Conservation (phyloP, 2,888 invertebrate genomes). For the Acrobasis repandana region DNA sequence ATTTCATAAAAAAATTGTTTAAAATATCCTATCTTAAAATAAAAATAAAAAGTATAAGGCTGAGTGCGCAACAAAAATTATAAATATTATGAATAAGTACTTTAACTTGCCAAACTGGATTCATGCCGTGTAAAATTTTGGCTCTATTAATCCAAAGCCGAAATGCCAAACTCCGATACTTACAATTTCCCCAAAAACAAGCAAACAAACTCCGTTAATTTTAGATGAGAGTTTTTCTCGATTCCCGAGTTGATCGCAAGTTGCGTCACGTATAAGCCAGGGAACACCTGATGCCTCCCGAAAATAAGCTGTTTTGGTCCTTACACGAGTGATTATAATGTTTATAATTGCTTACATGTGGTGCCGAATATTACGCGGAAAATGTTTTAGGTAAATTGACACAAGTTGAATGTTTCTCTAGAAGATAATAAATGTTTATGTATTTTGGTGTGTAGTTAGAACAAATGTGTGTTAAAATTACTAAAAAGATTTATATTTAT, state of each 20-base stretch:
- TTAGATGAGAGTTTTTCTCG: constrained; percentile 1
- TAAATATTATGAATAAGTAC: too few species aligned
- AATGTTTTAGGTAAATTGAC: not conserved
- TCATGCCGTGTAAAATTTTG: not conserved
- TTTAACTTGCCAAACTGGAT: too few species aligned
- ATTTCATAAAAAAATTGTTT: too few species aligned
- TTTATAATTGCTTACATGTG: not conserved
- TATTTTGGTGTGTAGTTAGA: not conserved
- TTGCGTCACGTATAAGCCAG: not conserved
- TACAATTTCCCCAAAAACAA: not conserved
- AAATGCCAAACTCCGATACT: not conserved
- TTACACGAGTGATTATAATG: not conserved
- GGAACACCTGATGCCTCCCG: not conserved
- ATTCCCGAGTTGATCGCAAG: not conserved
- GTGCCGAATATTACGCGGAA: not conserved
- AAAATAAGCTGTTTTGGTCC: not conserved
- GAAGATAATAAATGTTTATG: not conserved
- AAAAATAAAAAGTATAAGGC: too few species aligned
- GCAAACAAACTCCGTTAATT: not conserved
- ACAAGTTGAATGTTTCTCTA: not conserved
- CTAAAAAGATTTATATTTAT: too few species aligned
- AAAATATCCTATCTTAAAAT: too few species aligned
- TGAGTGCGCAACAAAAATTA: too few species aligned
- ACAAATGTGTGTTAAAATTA: too few species aligned
- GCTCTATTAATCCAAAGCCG: not conserved